These are phyloP conservation scores for Corynorhinus townsendii DNA, from an alignment of 2,113 vertebrate genomes.

Conservation along the genomic window DNA sequence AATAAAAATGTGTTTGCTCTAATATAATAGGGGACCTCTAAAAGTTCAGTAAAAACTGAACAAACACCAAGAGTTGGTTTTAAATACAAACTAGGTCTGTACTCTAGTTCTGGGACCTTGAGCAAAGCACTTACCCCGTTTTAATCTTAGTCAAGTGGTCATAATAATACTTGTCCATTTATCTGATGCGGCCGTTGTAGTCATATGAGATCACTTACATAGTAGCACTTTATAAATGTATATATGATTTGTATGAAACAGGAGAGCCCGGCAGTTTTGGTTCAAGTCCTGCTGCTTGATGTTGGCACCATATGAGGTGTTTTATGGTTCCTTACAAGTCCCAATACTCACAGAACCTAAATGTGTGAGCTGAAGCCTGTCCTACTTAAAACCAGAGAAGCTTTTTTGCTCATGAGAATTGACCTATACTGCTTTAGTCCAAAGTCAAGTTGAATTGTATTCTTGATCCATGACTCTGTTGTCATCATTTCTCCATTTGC, in stretches of 20 bases:
- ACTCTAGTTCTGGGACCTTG: background rate
- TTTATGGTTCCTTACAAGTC: background rate
- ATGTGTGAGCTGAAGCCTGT: background rate
- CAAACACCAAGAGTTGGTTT: background rate
- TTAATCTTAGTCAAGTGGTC: background rate
- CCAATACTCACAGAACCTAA: background rate
- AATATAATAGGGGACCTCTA: background rate
- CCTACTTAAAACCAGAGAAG: background rate
- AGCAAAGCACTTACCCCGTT: background rate
- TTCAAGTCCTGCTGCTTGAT: background rate
- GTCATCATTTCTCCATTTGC: conserved; percentile 13
- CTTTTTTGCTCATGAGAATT: background rate
- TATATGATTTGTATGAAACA: background rate
- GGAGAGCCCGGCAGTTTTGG: background rate
- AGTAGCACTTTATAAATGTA: background rate
- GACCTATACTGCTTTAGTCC: background rate
- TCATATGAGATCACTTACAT: background rate
- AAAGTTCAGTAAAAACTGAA: background rate
- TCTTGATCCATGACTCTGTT: background rate
- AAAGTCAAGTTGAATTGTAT: background rate
- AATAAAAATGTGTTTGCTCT: conserved; percentile 25
- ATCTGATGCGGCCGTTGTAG: background rate
- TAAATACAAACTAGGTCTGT: background rate
- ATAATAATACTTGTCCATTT: background rate
- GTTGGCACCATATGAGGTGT: background rate